These are phyloP conservation scores for Aldabrachelys gigantea DNA, from an alignment of 2,113 vertebrate species.

Conservation along the genomic window DNA sequence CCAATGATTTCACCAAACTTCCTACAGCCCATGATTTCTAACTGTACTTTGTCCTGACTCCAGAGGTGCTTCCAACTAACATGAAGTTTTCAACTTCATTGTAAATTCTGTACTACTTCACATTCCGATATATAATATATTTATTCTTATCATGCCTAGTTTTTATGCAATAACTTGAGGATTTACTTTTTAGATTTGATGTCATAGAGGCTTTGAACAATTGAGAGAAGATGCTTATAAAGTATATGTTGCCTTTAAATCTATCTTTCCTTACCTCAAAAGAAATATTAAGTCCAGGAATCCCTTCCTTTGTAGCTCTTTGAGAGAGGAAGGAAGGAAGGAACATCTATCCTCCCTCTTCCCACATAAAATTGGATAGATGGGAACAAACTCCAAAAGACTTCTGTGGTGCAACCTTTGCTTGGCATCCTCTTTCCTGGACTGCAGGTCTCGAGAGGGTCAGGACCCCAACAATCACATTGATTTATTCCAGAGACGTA, in stretches of 20 bases:
- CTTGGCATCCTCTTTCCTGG: background rate
- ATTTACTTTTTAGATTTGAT: background rate
- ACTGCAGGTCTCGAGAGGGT: background rate
- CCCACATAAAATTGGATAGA: background rate
- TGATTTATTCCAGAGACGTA: background rate
- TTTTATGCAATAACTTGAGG: background rate
- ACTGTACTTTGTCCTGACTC: background rate
- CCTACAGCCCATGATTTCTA: background rate
- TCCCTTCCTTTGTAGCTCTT: background rate
- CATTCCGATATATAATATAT: background rate
- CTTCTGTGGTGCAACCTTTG: background rate
- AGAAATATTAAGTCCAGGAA: background rate
- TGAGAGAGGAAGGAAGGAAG: background rate
- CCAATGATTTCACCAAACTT: background rate
- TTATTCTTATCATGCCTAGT: background rate
- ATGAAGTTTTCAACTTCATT: background rate
- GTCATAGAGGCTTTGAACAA: background rate
- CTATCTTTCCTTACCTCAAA: background rate
- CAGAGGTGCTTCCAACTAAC: background rate
- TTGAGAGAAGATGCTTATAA: background rate
- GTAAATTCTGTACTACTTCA: background rate
- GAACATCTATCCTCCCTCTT: background rate
- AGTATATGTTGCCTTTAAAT: background rate
- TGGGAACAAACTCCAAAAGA: background rate
- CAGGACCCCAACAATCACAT: background rate